These are phyloP conservation scores for Pavo muticus DNA, from an alignment of 2,113 vertebrate species.

Conservation along the genomic window DNA sequence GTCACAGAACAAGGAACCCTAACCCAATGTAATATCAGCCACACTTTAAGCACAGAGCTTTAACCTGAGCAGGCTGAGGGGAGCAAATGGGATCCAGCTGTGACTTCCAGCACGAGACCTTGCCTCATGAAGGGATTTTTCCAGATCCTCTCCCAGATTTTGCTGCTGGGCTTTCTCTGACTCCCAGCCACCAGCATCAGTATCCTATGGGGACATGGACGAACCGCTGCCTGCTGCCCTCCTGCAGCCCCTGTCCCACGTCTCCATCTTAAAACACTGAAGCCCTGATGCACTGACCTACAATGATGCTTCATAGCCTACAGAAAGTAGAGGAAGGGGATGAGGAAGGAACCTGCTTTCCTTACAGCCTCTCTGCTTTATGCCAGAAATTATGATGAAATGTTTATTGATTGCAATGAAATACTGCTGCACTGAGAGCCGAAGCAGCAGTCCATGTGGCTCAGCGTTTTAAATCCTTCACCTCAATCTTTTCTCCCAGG, in stretches of 20 bases:
- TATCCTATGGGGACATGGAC: background rate
- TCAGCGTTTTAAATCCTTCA: background rate
- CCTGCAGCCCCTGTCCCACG: background rate
- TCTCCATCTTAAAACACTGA: background rate
- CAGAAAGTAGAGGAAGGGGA: background rate
- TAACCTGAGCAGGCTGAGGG: background rate
- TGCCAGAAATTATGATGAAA: background rate
- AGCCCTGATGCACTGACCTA: background rate
- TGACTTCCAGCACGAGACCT: background rate
- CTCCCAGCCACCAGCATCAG: background rate
- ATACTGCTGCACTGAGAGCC: background rate
- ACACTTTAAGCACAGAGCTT: background rate
- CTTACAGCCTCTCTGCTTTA: background rate
- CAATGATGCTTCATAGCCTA: background rate
- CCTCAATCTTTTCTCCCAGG: background rate
- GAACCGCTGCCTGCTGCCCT: background rate
- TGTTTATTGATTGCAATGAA: background rate
- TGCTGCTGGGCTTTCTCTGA: background rate
- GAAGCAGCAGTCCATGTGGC: background rate
- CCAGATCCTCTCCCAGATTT: background rate
- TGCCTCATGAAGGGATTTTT: background rate
- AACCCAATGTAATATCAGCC: background rate
- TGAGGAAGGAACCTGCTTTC: background rate
- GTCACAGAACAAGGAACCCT: background rate
- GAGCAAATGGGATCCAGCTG: conserved; percentile 45